Conservation (phyloP, 2,888 invertebrate species). For the Noctua janthina region DNA sequence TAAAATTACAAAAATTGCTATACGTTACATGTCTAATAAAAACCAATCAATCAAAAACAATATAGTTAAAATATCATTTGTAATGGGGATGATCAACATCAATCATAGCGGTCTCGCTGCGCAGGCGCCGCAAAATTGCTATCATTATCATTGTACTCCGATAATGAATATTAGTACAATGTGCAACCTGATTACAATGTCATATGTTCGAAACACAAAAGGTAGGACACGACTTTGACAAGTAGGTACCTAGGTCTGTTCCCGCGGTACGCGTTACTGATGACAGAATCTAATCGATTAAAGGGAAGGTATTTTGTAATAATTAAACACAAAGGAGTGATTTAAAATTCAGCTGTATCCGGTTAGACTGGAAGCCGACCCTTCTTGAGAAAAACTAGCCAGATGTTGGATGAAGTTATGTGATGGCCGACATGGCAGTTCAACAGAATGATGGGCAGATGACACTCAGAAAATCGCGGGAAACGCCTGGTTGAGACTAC, state of each 20-base stretch:
- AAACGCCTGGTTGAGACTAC: no score
- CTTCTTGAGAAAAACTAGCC: no score
- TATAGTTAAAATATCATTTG: conserved; percentile 41
- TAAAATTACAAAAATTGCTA: conserved; percentile 10
- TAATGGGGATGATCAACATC: conserved; percentile 39
- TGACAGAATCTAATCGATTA: neutral
- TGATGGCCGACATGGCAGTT: no score
- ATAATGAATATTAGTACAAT: conserved; percentile 36
- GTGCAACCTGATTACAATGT: conserved; percentile 25
- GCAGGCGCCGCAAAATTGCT: conserved; percentile 47
- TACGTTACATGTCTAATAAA: neutral
- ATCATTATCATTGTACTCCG: conserved; percentile 39
- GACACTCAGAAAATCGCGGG: no score
- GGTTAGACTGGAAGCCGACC: no score
- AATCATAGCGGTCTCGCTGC: conserved; percentile 48
- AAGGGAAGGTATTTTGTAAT: neutral
- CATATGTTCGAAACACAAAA: conserved; percentile 19
- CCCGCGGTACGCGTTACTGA: neutral
- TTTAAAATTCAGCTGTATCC: neutral
- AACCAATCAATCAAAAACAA: conserved; percentile 43
- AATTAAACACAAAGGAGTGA: no score
- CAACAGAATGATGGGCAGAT: no score
- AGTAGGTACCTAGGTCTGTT: no score
- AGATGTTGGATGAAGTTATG: no score
- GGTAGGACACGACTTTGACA: neutral